Evolutionary conservation across 2,797 vertebrate species (phyloP).

Genomic region (Etheostoma nigrum): DNA sequence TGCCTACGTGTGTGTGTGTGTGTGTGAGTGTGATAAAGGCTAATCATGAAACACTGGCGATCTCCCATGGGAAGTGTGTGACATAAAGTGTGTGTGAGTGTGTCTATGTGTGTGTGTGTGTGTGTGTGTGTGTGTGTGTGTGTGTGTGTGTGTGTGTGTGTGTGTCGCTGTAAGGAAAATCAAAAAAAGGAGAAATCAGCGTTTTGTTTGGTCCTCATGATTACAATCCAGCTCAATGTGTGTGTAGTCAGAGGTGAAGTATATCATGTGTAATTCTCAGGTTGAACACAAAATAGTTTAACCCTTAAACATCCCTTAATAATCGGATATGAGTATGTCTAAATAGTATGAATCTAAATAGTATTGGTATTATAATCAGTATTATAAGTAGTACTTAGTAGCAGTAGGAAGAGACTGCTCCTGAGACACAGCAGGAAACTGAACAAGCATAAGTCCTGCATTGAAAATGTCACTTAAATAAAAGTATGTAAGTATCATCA

Average conservation of each 20-base stretch:
- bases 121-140: conserved; percentile 11
- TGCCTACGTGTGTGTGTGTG: conserved; percentile 1
- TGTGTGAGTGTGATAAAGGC: conserved; percentile 9
- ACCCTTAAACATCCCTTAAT: too few species aligned
- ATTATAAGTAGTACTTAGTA: not conserved
- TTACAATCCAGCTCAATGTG: conserved; percentile 8
- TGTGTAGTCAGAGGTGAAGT: not conserved
- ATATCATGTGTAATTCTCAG: conserved; percentile 13
- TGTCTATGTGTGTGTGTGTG: conserved; percentile 1
- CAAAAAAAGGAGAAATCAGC: conserved; percentile 41
- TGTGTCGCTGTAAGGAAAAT: conserved; percentile 11
- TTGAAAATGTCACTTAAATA: too few species aligned
- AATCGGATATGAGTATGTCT: not conserved
- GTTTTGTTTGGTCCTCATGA: conserved; percentile 23
- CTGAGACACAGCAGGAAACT: too few species aligned
- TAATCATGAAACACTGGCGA: too few species aligned
- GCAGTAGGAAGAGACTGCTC: too few species aligned
- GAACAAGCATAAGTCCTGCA: too few species aligned
- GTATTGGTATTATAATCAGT: not conserved
- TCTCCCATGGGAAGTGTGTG: too few species aligned
- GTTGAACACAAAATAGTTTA: not conserved
- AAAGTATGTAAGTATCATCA: too few species aligned
- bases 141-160: conserved; percentile 25
- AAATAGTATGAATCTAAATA: not conserved
- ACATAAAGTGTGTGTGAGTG: too few species aligned